Conservation (phyloP, 1,140 invertebrate genomes). For the Drosophila neocordata region DNA sequence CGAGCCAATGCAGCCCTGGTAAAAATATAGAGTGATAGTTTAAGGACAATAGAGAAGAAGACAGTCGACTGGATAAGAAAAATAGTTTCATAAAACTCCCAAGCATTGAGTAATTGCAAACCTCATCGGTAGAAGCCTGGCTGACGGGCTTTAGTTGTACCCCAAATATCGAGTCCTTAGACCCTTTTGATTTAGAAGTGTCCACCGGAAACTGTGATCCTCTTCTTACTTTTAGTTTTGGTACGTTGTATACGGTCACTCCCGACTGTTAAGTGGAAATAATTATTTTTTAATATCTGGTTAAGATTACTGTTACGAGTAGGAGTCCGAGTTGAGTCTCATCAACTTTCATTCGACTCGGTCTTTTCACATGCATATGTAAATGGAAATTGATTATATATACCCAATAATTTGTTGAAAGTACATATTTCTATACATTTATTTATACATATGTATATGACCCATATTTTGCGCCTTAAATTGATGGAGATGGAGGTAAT, state of each 20-base stretch:
- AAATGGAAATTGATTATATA: background rate
- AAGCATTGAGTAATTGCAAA: constrained; percentile 29
- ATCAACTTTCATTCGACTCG: background rate
- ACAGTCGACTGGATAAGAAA: constrained; percentile 1
- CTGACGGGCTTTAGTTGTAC: constrained; percentile 50
- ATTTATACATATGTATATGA: background rate
- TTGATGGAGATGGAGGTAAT: background rate
- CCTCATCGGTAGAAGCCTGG: constrained; percentile 40
- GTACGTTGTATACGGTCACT: constrained; percentile 37
- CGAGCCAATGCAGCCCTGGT: background rate
- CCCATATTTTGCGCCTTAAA: background rate
- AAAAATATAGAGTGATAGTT: background rate
- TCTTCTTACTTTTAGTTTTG: constrained; percentile 27
- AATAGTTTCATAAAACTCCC: constrained; percentile 1
- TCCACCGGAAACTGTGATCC: constrained; percentile 1
- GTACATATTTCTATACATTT: background rate
- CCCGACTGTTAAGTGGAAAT: constrained; percentile 34
- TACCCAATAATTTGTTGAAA: background rate
- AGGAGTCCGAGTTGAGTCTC: background rate
- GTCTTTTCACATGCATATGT: background rate
- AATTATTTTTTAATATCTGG: constrained; percentile 17
- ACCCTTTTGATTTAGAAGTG: constrained; percentile 24
- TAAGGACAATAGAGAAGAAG: background rate
- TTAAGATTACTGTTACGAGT: background rate
- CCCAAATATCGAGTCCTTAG: constrained; percentile 55